Conservation (phyloP, 2,888 invertebrate genomes). For the Callyntrura guangdongensis region DNA sequence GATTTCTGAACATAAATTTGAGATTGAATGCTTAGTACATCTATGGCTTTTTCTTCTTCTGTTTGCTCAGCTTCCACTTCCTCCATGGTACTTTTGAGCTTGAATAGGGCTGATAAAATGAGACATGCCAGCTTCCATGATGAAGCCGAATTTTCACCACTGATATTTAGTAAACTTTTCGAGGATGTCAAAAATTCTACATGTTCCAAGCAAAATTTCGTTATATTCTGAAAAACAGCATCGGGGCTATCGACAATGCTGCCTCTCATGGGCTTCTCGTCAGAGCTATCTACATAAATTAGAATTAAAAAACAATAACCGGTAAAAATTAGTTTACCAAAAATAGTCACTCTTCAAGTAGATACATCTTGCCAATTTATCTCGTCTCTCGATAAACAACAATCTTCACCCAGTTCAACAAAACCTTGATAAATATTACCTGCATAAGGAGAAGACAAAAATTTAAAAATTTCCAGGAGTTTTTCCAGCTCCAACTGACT, state of each 20-base stretch:
- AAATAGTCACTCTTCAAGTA: neutral
- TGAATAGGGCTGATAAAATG: conserved; percentile 69
- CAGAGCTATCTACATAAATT: neutral
- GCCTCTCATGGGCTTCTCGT: neutral
- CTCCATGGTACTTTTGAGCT: conserved; percentile 74
- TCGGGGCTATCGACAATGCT: conserved; percentile 36
- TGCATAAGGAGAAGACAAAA: conserved; percentile 63
- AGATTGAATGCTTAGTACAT: conserved; percentile 89
- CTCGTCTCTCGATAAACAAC: neutral
- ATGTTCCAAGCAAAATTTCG: conserved; percentile 43
- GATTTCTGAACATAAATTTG: conserved; percentile 89
- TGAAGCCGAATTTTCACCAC: neutral
- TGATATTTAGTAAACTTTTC: conserved; percentile 18
- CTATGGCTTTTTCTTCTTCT: conserved; percentile 82
- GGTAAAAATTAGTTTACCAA: no score
- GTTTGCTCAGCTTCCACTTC: conserved; percentile 72
- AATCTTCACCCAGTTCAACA: no score
- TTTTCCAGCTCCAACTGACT: conserved; percentile 43
- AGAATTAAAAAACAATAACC: neutral
- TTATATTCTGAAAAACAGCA: conserved; percentile 47
- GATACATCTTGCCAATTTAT: no score
- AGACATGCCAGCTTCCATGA: conserved; percentile 80
- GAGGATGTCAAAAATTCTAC: conserved; percentile 62
- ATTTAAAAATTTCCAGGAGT: conserved; percentile 68
- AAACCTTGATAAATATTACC: no score